phyloP scores from a whole-genome alignment of 2,113 vertebrate genomes.

The Blennius ocellaris region DNA sequence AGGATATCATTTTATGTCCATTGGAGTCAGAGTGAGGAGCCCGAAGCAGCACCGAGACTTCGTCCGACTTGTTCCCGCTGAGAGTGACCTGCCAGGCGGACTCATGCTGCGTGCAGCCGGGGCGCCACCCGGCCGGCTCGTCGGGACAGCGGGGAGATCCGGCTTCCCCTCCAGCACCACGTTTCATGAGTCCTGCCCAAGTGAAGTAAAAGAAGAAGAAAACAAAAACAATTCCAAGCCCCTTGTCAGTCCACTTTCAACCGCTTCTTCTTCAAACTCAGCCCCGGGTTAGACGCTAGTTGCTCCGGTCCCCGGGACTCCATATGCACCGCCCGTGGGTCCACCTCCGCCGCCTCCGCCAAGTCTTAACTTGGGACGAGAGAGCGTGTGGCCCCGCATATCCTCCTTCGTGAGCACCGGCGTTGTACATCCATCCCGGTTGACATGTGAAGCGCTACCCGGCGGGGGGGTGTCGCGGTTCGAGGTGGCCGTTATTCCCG shows the following conservation, averaged over 20 bases:
- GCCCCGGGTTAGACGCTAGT: slow-evolving; percentile 67
- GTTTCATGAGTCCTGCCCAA: slow-evolving; percentile 84
- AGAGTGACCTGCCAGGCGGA: slow-evolving; percentile 74
- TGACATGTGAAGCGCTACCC: too few species aligned
- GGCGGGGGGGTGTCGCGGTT: not conserved
- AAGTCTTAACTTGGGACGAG: slow-evolving; percentile 68
- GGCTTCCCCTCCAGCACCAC: slow-evolving; percentile 86
- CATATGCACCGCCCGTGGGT: slow-evolving; percentile 76
- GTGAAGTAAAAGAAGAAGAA: slow-evolving; percentile 55
- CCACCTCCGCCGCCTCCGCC: slow-evolving; percentile 60
- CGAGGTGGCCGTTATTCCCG: slow-evolving; percentile 67
- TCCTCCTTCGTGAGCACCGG: slow-evolving; percentile 43
- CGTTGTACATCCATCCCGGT: slow-evolving; percentile 60
- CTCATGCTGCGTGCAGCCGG: slow-evolving; percentile 86
- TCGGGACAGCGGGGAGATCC: slow-evolving; percentile 80
- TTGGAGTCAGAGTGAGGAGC: slow-evolving; percentile 39
- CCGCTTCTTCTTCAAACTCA: slow-evolving; percentile 75
- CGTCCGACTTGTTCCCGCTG: slow-evolving; percentile 59
- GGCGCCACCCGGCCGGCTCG: slow-evolving; percentile 84
- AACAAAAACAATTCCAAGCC: slow-evolving; percentile 21
- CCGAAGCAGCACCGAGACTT: slow-evolving; percentile 52
- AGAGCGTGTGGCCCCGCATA: slow-evolving; percentile 38
- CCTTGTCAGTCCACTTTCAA: slow-evolving; percentile 75
- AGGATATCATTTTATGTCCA: slow-evolving; percentile 61
- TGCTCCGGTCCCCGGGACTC: slow-evolving; percentile 66